These are phyloP conservation scores for Ahaetulla prasina DNA, from an alignment of 2,113 vertebrate species.

Conservation along the genomic window DNA sequence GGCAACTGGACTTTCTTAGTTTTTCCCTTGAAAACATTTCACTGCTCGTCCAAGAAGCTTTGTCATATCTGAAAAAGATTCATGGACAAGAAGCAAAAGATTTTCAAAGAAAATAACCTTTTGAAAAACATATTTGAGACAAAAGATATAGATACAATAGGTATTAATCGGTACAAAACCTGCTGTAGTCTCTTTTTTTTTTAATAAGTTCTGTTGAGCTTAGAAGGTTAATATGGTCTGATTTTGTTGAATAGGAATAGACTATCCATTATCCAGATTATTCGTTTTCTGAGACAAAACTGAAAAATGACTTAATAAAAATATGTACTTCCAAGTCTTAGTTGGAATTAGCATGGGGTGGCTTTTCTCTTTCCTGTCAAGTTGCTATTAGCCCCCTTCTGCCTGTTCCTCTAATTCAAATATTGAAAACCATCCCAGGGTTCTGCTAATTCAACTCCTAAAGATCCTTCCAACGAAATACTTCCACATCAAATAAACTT, in stretches of 20 bases:
- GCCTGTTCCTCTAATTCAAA: neutral
- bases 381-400: neutral
- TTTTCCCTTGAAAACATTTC: neutral
- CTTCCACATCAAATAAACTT: neutral
- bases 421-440: neutral
- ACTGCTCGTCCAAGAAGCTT: neutral
- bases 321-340: neutral
- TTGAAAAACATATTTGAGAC: neutral
- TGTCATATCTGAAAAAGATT: neutral
- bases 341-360: neutral
- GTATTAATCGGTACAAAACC: neutral
- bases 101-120: neutral
- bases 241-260: neutral
- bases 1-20: too few relatives aligned
- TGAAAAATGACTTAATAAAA: neutral
- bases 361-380: neutral
- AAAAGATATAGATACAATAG: neutral
- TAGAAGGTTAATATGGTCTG: neutral
- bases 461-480: neutral
- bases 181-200: neutral
- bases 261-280: neutral
- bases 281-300: neutral
- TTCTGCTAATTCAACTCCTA: neutral
- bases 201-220: neutral
- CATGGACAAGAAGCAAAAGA: neutral